Base-by-base conservation (phyloP, 2,113 vertebrate genomes). In the Mormyrus iriodes region DNA sequence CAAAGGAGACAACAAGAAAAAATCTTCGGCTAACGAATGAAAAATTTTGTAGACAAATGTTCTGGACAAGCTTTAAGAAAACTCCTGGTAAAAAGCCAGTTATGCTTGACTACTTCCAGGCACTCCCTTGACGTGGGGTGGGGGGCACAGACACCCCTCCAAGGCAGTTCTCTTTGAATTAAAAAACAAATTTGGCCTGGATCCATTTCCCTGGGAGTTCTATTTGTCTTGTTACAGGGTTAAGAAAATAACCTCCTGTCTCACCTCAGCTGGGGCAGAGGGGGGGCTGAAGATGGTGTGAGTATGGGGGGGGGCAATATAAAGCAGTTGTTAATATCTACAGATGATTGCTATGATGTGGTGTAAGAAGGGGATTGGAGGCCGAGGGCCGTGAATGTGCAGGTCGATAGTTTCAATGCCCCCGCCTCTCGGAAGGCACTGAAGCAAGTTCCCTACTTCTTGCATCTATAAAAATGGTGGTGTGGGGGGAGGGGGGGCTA, bases 221-320 rank as follows among this genome's bases (percentile, higher is more conserved):
- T 92, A 91, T 93, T 94, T 94, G 91, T 93, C 89, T 94, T 94
- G 89, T 89, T 91, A 92, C 82, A 90, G 90, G 91, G 93, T 94
- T 94, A 95, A 92, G 91, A 95, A 94, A 95, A 94, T 90, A 94
- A 91, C 89, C 92, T 90, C 76, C 82, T 89, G 89, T 84, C 91
- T 91, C 90, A 91, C 91, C 93, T 92, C 92, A 89, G 91, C 27
- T 4, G 91, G 89, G 88, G 86, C 90, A 27, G 48, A 90, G 91
- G 91, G 93, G 87, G 76, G 44, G 44, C 52, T 44, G 55, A 2
- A n/a, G 2, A 85, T 58, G 89, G 86, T 12, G 65, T 1, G 58
- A 8, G 85, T 6, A 31, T 27, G 15, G 88, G 89, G 82, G 89
- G 87, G 58, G 17, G 49, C 90, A 83, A 65, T 10, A 0, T 0